Conservation (phyloP, 2,888 invertebrate genomes). For the Hirtodrosophila trivittata region DNA sequence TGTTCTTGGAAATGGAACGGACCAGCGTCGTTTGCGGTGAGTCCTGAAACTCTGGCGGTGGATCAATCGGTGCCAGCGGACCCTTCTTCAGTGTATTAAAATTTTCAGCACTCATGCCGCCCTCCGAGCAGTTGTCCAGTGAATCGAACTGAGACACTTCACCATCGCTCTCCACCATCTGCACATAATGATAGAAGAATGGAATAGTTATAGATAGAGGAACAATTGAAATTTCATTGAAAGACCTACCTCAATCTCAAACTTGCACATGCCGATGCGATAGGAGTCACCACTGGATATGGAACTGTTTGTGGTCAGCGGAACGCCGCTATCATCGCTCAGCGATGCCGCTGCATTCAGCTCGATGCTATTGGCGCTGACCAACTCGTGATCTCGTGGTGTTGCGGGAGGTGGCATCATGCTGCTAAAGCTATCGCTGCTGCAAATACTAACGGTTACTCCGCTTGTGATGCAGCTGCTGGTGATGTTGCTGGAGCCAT, state of each 20-base stretch:
- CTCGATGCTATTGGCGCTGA: conserved; percentile 83
- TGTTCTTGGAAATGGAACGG: conserved; percentile 81
- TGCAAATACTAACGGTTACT: conserved; percentile 69
- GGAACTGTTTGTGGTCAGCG: conserved; percentile 83
- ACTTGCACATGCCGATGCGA: conserved; percentile 83
- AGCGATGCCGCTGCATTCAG: conserved; percentile 83
- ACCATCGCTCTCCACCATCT: conserved; percentile 93
- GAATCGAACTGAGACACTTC: conserved; percentile 92
- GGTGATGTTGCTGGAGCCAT: conserved; percentile 31
- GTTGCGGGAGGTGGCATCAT: conserved; percentile 68
- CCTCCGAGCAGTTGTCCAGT: conserved; percentile 89
- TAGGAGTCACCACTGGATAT: conserved; percentile 84
- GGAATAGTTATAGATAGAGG: not conserved
- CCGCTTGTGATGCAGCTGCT: conserved; percentile 64
- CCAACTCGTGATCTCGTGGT: conserved; percentile 75
- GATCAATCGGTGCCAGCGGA: conserved; percentile 90
- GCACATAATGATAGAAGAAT: conserved; percentile 32
- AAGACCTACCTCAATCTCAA: conserved; percentile 81
- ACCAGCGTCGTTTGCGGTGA: conserved; percentile 83
- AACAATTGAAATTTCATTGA: not conserved
- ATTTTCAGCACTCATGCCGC: conserved; percentile 91
- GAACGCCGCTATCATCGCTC: conserved; percentile 84
- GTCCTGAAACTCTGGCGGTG: conserved; percentile 92
- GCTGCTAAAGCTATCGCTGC: conserved; percentile 81
- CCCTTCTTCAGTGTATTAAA: conserved; percentile 93